Evolutionary conservation across 2,888 invertebrate genomes (phyloP).

Genomic region (Mycalesis mineus): DNA sequence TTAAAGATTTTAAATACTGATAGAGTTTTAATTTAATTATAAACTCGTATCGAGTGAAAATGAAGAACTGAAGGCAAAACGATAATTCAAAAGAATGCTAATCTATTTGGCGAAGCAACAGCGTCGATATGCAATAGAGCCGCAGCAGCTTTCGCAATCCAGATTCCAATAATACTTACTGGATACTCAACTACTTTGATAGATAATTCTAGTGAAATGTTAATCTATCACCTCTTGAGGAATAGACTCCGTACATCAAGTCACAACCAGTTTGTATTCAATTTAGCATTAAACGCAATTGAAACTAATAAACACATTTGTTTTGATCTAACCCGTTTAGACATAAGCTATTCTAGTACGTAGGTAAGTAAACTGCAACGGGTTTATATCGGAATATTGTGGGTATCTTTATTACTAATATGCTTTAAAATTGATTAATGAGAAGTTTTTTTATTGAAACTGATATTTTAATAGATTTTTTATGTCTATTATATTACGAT

Average conservation of each 20-base stretch:
- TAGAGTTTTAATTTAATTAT: neutral
- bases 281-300: too few relatives aligned
- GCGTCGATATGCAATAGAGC: slow-evolving; percentile 62
- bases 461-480: too few relatives aligned
- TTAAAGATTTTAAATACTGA: neutral
- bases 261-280: too few relatives aligned
- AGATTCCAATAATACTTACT: slow-evolving; percentile 39
- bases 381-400: too few relatives aligned
- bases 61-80: slow-evolving; percentile 10
- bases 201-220: neutral
- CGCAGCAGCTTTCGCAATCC: slow-evolving; percentile 57
- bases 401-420: too few relatives aligned
- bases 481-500: too few relatives aligned
- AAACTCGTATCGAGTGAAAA: neutral
- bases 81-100: slow-evolving; percentile 22
- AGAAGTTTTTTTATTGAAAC: too few relatives aligned
- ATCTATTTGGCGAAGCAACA: slow-evolving; percentile 37
- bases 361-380: too few relatives aligned
- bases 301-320: too few relatives aligned
- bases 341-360: too few relatives aligned
- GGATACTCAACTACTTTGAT: slow-evolving; percentile 25
- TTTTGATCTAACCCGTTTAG: too few relatives aligned
- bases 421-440: too few relatives aligned
- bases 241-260: neutral
- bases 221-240: neutral